A percentile compares a stretch with the other conserved stretches of the same genome.
Evolutionary conservation across 1,140 invertebrate species (phyloP).

Genomic region (Latrodectus geometricus): DNA sequence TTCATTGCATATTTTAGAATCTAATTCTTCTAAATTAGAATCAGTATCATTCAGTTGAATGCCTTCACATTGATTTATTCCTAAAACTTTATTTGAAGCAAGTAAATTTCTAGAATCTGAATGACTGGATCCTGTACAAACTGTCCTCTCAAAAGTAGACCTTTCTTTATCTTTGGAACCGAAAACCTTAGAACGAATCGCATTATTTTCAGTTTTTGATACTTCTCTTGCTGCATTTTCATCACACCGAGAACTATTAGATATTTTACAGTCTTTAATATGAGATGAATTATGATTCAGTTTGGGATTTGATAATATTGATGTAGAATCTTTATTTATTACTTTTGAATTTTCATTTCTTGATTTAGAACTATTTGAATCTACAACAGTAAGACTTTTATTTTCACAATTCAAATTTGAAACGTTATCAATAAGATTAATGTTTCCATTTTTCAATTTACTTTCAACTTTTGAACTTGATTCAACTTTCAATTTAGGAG

Average conservation of each 20-base stretch:
- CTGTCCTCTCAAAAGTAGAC: background rate
- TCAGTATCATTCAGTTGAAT: no score
- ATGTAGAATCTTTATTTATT: background rate
- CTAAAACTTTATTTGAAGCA: no score
- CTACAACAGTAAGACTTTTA: background rate
- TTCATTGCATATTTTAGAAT: no score
- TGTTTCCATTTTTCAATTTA: background rate
- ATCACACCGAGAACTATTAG: no score
- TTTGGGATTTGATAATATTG: background rate
- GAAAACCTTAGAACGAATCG: background rate
- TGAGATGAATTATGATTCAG: background rate
- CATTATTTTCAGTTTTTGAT: conserved; percentile 1
- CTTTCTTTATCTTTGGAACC: conserved; percentile 1
- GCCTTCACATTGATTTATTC: no score
- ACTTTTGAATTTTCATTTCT: background rate
- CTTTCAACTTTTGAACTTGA: background rate
- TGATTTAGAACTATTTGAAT: background rate
- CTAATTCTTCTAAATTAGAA: no score
- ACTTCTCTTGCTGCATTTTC: background rate
- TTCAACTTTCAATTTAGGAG: background rate
- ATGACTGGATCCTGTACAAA: background rate
- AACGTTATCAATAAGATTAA: background rate
- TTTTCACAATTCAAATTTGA: background rate
- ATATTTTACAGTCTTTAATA: background rate
- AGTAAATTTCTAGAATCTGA: no score